Percentiles rank a stretch among this genome's conserved stretches.
These are phyloP conservation scores for Calliopsis andreniformis DNA, from an alignment of 1,140 invertebrate genomes.

Conservation along the genomic window DNA sequence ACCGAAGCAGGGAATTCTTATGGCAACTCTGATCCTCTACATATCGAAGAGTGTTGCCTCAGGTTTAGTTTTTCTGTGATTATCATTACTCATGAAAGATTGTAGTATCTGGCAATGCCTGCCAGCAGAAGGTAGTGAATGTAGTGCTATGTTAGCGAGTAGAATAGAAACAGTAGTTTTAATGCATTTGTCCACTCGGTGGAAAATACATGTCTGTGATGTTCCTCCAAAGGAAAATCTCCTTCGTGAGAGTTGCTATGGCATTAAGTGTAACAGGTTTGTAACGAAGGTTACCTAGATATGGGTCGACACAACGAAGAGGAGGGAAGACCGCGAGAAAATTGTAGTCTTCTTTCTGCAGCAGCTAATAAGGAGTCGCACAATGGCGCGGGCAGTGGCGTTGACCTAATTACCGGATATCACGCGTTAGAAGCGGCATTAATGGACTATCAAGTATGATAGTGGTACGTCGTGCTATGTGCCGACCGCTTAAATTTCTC, in stretches of 20 bases:
- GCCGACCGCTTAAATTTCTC: conserved; percentile 53
- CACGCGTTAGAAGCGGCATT: conserved; percentile 44
- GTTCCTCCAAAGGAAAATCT: not conserved
- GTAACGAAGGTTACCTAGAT: not conserved
- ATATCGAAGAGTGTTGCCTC: too few relatives aligned
- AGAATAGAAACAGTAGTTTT: too few relatives aligned
- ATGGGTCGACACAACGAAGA: not conserved
- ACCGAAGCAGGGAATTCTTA: too few relatives aligned
- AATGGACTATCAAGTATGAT: conserved; percentile 51
- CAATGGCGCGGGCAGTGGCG: conserved; percentile 40
- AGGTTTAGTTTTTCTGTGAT: too few relatives aligned
- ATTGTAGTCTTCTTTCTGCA: conserved; percentile 16
- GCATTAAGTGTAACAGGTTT: not conserved
- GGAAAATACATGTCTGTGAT: too few relatives aligned
- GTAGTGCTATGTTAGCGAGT: too few relatives aligned
- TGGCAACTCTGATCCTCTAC: too few relatives aligned
- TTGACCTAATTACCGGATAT: conserved; percentile 60
- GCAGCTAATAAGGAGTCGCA: conserved; percentile 35
- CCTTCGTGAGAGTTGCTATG: not conserved
- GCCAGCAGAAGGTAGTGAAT: too few relatives aligned
- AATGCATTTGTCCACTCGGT: too few relatives aligned
- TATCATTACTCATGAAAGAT: too few relatives aligned
- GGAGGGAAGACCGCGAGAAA: conserved; percentile 9
- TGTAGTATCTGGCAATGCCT: too few relatives aligned
- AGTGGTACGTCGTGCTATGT: conserved; percentile 24